phyloP scores from a whole-genome alignment of 2,888 invertebrate species.

The Liopterus haemorrhoidalis region DNA sequence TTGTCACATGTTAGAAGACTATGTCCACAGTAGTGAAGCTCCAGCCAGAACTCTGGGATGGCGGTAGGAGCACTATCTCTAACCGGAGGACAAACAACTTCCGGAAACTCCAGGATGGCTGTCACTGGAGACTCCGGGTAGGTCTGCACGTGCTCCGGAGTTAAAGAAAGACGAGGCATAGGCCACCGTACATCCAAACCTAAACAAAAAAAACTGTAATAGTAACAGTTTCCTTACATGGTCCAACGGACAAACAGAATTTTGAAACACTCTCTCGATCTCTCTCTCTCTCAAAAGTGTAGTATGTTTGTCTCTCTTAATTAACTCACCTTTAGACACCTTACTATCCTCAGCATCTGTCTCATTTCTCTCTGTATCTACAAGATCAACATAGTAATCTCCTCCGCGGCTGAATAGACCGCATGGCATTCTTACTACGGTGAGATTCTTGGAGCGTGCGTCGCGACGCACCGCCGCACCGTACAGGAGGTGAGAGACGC shows the following conservation, averaged over 20 bases:
- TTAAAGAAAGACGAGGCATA: constrained; percentile 60
- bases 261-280: constrained; percentile 2
- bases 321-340: constrained; percentile 29
- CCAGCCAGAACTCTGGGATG: constrained; percentile 67
- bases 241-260: not conserved
- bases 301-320: constrained; percentile 23
- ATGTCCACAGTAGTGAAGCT: constrained; percentile 74
- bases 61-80: constrained; percentile 49
- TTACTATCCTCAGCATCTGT: constrained; percentile 11
- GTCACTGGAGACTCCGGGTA: constrained; percentile 71
- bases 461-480: constrained; percentile 43
- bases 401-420: constrained; percentile 71
- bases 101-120: constrained; percentile 69
- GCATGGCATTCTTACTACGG: constrained; percentile 57
- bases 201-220: too few species aligned
- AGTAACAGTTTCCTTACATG: constrained; percentile 33
- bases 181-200: constrained; percentile 80
- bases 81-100: constrained; percentile 62
- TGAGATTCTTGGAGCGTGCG: constrained; percentile 42
- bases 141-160: constrained; percentile 70
- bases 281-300: constrained; percentile 17
- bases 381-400: constrained; percentile 52
- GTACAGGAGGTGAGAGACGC: constrained; percentile 39
- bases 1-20: constrained; percentile 67
- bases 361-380: constrained; percentile 32